Conservation (phyloP, 1,140 invertebrate genomes). For the Drosophila melanogaster region DNA sequence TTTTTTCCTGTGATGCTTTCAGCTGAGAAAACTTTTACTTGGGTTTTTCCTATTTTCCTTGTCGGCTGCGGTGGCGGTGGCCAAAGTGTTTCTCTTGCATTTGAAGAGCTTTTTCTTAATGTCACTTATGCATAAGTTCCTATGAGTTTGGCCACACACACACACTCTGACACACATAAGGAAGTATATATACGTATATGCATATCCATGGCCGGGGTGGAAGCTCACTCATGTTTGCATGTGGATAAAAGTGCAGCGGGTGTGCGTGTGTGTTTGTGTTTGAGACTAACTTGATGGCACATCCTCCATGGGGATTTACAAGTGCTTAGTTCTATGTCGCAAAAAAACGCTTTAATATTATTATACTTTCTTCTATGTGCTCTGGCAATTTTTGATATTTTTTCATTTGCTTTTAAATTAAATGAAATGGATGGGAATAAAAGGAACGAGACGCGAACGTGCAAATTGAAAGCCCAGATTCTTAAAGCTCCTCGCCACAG, state of each 20-base stretch:
- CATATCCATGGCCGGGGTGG: slow-evolving; percentile 52
- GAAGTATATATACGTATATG: slow-evolving; percentile 22
- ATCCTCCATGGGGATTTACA: slow-evolving; percentile 83
- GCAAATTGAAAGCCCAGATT: slow-evolving; percentile 55
- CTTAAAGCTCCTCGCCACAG: slow-evolving; percentile 28
- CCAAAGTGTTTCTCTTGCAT: slow-evolving; percentile 83
- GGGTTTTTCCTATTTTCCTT: slow-evolving; percentile 69
- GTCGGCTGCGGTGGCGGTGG: slow-evolving; percentile 51
- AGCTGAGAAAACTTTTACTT: slow-evolving; percentile 77
- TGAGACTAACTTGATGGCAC: slow-evolving; percentile 83
- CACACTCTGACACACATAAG: slow-evolving; percentile 6
- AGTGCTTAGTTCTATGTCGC: slow-evolving; percentile 83
- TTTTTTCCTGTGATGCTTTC: slow-evolving; percentile 47
- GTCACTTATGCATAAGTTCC: slow-evolving; percentile 84
- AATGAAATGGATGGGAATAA: slow-evolving; percentile 61
- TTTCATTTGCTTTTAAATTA: slow-evolving; percentile 67
- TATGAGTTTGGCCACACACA: slow-evolving; percentile 72
- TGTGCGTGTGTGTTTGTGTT: slow-evolving; percentile 66
- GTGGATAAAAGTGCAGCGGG: slow-evolving; percentile 69
- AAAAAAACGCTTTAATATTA: slow-evolving; percentile 83
- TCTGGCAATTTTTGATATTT: slow-evolving; percentile 51
- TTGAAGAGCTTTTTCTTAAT: slow-evolving; percentile 84
- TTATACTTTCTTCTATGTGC: slow-evolving; percentile 81
- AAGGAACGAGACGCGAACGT: slow-evolving; percentile 2
- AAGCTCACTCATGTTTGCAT: slow-evolving; percentile 68